Conservation (phyloP, 2,113 vertebrate genomes). For the Nothocercus nigrocapillus region DNA sequence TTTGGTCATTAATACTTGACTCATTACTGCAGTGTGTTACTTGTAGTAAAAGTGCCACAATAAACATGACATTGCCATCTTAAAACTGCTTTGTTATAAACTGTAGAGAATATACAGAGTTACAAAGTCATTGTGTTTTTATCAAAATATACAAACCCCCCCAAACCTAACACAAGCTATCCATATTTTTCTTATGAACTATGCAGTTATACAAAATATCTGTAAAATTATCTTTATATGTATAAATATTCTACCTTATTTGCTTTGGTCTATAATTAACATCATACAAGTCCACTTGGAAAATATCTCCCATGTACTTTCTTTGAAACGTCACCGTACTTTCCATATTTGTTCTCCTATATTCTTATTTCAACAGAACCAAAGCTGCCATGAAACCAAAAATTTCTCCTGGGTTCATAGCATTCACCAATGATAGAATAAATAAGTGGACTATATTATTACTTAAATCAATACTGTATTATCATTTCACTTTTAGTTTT, state of each 20-base stretch:
- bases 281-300: slow-evolving; percentile 79
- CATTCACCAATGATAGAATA: slow-evolving; percentile 56
- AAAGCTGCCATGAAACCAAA: slow-evolving; percentile 68
- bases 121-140: slow-evolving; percentile 79
- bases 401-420: slow-evolving; percentile 40
- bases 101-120: slow-evolving; percentile 83
- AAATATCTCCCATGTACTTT: slow-evolving; percentile 66
- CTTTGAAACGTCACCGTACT: slow-evolving; percentile 45
- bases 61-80: slow-evolving; percentile 79
- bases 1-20: slow-evolving; percentile 77
- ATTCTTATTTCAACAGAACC: slow-evolving; percentile 65
- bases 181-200: slow-evolving; percentile 78
- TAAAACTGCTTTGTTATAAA: slow-evolving; percentile 85
- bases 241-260: slow-evolving; percentile 86
- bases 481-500: slow-evolving; percentile 62
- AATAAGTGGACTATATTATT: slow-evolving; percentile 65
- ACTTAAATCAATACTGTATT: slow-evolving; percentile 66
- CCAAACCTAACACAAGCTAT: slow-evolving; percentile 80
- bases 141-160: slow-evolving; percentile 85
- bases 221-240: slow-evolving; percentile 83
- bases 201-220: slow-evolving; percentile 85
- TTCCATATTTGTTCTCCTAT: slow-evolving; percentile 44
- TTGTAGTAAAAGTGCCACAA: slow-evolving; percentile 78
- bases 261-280: slow-evolving; percentile 84
- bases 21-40: slow-evolving; percentile 75